Percentiles rank a stretch among this genome's conserved stretches.
Conservation (phyloP, 2,888 invertebrate species). For the Melanotus villosus region DNA sequence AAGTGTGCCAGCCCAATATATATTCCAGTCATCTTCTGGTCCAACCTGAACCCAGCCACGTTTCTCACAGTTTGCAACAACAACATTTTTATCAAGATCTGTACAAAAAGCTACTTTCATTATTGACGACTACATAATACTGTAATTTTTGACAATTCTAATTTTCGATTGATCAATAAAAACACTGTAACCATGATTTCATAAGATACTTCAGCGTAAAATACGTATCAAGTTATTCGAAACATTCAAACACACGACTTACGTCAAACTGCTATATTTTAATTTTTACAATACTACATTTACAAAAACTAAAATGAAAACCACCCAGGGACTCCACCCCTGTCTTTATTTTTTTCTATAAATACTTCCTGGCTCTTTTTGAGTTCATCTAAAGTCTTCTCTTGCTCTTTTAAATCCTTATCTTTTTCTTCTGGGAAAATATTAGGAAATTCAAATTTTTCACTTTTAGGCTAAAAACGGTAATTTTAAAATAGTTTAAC, state of each 20-base stretch:
- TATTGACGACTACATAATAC: slow-evolving; percentile 19
- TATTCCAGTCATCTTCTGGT: slow-evolving; percentile 95
- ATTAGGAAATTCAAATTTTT: slow-evolving; percentile 84
- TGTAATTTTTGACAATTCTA: slow-evolving; percentile 46
- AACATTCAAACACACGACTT: background rate
- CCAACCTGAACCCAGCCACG: slow-evolving; percentile 91
- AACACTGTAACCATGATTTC: slow-evolving; percentile 3
- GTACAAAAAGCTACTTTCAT: slow-evolving; percentile 80
- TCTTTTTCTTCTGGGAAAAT: slow-evolving; percentile 72
- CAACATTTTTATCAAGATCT: slow-evolving; percentile 94
- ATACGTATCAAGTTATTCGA: too few species aligned
- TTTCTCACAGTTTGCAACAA: slow-evolving; percentile 92
- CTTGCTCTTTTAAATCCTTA: slow-evolving; percentile 72
- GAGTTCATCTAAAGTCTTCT: slow-evolving; percentile 75
- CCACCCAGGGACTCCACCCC: slow-evolving; percentile 85
- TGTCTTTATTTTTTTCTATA: slow-evolving; percentile 76
- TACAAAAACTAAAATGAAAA: slow-evolving; percentile 80
- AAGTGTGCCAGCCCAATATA: slow-evolving; percentile 94
- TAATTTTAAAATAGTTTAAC: too few species aligned
- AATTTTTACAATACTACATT: too few species aligned
- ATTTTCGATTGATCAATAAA: slow-evolving; percentile 43
- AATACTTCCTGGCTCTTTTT: slow-evolving; percentile 75
- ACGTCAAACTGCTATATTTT: slow-evolving; percentile 12
- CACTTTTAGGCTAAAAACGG: slow-evolving; percentile 78
- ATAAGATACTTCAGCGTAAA: too few species aligned